These are phyloP conservation scores for Limnephilus rhombicus DNA, from an alignment of 2,888 invertebrate species.

Conservation along the genomic window DNA sequence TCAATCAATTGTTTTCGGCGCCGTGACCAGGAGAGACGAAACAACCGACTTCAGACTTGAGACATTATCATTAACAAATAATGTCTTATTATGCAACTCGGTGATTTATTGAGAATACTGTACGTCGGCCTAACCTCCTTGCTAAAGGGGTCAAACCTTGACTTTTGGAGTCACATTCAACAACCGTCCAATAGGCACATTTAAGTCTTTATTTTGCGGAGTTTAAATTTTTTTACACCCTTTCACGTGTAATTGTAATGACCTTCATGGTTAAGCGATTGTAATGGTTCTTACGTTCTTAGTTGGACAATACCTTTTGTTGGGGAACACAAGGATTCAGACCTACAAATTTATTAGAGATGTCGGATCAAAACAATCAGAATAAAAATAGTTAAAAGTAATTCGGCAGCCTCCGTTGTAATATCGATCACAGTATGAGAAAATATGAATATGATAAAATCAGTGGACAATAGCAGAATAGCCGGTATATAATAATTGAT, in stretches of 20 bases:
- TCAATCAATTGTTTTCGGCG: neutral
- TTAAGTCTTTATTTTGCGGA: neutral
- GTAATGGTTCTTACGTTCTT: neutral
- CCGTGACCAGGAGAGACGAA: neutral
- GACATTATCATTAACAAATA: conserved; percentile 24
- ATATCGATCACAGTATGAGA: too few species aligned
- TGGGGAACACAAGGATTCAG: too few species aligned
- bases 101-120: neutral
- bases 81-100: neutral
- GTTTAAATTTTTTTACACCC: neutral
- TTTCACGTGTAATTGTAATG: neutral
- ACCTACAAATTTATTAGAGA: too few species aligned
- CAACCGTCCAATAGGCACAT: neutral
- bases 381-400: too few species aligned
- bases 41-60: neutral
- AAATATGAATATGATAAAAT: too few species aligned
- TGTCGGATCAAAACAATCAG: too few species aligned
- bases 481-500: too few species aligned
- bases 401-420: too few species aligned
- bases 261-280: neutral
- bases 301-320: neutral
- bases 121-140: neutral
- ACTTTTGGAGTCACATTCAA: conserved; percentile 25
- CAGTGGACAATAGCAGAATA: too few species aligned
- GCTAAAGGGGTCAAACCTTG: conserved; percentile 40